phyloP scores from a whole-genome alignment of 2,113 vertebrate species.

The Oncorhynchus clarkii region DNA sequence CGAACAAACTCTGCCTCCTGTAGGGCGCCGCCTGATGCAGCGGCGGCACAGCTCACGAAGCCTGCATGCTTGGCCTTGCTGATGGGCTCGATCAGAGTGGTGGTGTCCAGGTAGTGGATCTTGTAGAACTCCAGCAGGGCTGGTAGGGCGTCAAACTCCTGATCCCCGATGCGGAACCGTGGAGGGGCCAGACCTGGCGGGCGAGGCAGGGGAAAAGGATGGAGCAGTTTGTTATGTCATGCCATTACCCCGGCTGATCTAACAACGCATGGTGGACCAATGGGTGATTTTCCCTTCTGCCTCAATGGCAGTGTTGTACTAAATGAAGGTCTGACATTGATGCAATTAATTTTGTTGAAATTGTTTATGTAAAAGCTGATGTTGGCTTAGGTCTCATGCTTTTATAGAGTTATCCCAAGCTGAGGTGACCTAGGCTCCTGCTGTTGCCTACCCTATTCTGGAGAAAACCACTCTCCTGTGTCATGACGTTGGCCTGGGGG shows the following conservation, averaged over 20 bases:
- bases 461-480: background rate
- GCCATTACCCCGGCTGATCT: no score
- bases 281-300: no score
- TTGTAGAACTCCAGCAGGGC: constrained; percentile 98
- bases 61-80: constrained; percentile 80
- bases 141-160: constrained; percentile 94
- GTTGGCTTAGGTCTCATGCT: no score
- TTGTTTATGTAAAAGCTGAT: no score
- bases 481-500: no score
- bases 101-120: constrained; percentile 99
- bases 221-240: background rate
- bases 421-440: no score
- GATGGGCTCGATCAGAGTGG: constrained; percentile 94
- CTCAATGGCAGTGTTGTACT: no score
- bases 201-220: background rate
- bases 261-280: no score
- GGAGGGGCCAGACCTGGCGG: constrained; percentile 77
- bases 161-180: constrained; percentile 94
- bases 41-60: constrained; percentile 37
- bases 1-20: constrained; percentile 88
- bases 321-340: no score
- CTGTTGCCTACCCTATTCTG: no score
- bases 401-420: no score
- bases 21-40: constrained; percentile 57
- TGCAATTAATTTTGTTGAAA: no score